Base-by-base conservation (phyloP, 2,888 invertebrate species). In the Nineta flava region DNA sequence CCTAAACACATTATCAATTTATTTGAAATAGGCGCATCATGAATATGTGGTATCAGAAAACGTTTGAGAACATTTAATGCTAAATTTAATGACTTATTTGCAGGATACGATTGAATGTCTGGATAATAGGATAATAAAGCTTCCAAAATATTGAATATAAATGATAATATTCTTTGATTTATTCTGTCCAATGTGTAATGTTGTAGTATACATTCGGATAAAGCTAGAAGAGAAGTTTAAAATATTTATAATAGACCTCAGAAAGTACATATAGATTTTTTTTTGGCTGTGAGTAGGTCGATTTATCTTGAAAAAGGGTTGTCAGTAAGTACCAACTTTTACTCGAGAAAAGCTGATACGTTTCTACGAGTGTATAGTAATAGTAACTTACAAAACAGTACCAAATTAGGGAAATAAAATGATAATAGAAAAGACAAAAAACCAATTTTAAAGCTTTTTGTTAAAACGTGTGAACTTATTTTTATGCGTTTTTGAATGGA, bases 1-100 rank as follows among this genome's bases (percentile, higher is more conserved):
- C 70, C 60, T 10, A 62, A 57, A 15, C 63, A 60, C 48, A 71
- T 58, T n/a, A 69, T 52, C 34, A 70, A 56, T 52, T 63, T 65
- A 26, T 58, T 57, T 52, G 68, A 62, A 38, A 62, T 55, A 32
- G 61, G 52, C 38, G 61, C 60, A 53, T 69, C 66, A 4, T 59
- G 50, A 3, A 41, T 31, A n/a, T 53, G 57, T 34, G 55, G 53
- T 47, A 58, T 44, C 7, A 55, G 17, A 47, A 57, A 60, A 46
- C 58, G 56, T 9, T 55, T 34, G 5, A 65, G 51, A 19, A 62
- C 49, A 51, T 54, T 55, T 15, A 54, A 46, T 9, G 55, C 31
- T 3, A 60, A 53, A 26, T 47, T 45, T 6, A 63, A 49, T 17
- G 53, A 55, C 45, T 53, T 48, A 2, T 56, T 53, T 9, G 52